Base-by-base conservation (phyloP, 1,140 invertebrate genomes). In the Popillia japonica region DNA sequence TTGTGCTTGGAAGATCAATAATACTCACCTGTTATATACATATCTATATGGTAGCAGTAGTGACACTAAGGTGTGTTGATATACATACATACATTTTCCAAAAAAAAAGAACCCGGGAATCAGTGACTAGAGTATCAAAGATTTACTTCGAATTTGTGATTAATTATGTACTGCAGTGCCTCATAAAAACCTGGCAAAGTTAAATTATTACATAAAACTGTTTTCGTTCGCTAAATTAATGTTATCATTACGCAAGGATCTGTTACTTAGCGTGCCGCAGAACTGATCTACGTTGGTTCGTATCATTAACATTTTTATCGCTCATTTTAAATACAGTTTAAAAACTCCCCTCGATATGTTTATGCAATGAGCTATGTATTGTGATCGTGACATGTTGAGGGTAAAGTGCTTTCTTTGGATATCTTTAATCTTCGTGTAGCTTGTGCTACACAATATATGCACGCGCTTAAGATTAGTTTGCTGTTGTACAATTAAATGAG, bases 251-350 rank as follows among this genome's bases (percentile, higher is more conserved):
- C 20, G 17, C 22, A 20, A 68, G 27, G 27, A 68, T 68, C 61
- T 68, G 20, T 68, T 68, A 68, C 61, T 68, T 68, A 68, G 61
- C 61, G 61, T 68, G 61, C 61, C 20, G 27, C 11, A 68, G 22
- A 68, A 68, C 61, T 68, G 61, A 68, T 68, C 22, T 22, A 14
- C 61, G 61, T 10, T 22, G 61, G 61, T 27, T 68, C 11, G 61
- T 68, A 68, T 68, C 61, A 68, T 68, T 68, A 68, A 27, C 61
- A 68, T 68, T 27, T n/a, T 68, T 68, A 68, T 68, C 61, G 61
- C 61, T 68, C 22, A 68, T 22, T 68, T 68, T 68, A 68, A 68
- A 68, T 68, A 22, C 22, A 11, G 61, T 68, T 68, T 68, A 27
- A 68, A 68, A 68, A 68, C 27, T 27, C 61, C 61, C 7, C 20